phyloP scores from a whole-genome alignment of 2,113 vertebrate species.

The Cephalopterus ornatus region DNA sequence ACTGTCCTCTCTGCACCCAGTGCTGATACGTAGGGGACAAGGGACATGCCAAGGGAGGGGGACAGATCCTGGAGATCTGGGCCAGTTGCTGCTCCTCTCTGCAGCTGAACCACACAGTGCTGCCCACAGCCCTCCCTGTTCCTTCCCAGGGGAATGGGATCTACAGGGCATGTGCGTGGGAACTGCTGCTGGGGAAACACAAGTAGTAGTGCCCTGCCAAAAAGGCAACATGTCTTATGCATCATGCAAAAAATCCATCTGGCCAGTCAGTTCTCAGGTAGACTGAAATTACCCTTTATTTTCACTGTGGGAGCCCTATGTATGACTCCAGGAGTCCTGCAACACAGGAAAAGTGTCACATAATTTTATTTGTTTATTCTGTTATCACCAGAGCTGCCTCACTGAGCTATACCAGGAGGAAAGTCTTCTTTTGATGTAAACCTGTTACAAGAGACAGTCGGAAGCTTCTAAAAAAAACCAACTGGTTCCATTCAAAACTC shows the following conservation, averaged over 20 bases:
- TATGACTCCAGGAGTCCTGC: not conserved
- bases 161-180: accelerated
- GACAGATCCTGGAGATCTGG: accelerated
- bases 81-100: not conserved
- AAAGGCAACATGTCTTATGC: not conserved
- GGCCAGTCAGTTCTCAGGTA: not conserved
- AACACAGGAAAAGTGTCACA: not conserved
- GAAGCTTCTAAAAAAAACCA: not conserved
- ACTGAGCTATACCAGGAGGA: not conserved
- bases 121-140: not conserved
- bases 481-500: not conserved
- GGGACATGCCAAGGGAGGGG: not conserved
- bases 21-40: not conserved
- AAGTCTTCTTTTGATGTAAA: slow-evolving; percentile 1
- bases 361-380: not conserved
- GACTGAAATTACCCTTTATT: not conserved
- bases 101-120: accelerated
- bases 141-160: not conserved
- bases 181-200: not conserved
- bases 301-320: not conserved
- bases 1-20: not conserved
- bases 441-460: not conserved
- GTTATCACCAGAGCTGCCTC: not conserved
- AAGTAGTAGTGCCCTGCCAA: not conserved
- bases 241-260: not conserved